A percentile compares a stretch with the other conserved stretches of the same genome.
Conservation (phyloP, 92 coral and sea anemone species). For the Porites divaricata region DNA sequence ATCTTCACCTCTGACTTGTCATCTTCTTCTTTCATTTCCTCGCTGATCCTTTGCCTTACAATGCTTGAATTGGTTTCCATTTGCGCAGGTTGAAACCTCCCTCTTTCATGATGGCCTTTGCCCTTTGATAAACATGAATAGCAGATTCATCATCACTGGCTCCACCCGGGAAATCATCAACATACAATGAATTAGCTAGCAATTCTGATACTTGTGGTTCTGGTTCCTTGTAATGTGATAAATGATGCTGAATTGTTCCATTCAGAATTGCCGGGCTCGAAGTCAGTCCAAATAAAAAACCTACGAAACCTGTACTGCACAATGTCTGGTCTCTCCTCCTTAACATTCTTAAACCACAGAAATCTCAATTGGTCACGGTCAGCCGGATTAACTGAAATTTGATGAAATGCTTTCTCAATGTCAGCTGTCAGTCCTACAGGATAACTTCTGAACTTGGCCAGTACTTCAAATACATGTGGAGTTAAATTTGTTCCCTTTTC, state of each 20-base stretch:
- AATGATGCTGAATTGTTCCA: no score
- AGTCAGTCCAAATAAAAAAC: conserved; percentile 52
- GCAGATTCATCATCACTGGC: background rate
- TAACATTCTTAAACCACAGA: no score
- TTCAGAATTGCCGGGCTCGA: no score
- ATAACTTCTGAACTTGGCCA: conserved; percentile 23
- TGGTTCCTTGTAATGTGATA: no score
- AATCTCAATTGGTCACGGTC: background rate
- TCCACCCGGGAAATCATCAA: conserved; percentile 50
- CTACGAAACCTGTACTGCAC: conserved; percentile 27
- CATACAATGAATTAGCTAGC: conserved; percentile 40
- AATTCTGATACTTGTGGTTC: conserved; percentile 26
- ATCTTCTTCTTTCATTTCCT: no score
- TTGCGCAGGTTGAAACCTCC: conserved; percentile 58
- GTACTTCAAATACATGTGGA: background rate
- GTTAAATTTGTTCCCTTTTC: conserved; percentile 31
- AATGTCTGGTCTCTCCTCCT: no score
- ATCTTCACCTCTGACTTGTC: no score
- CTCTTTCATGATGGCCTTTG: background rate
- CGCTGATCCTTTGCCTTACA: no score
- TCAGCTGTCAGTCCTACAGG: background rate
- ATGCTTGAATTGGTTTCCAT: conserved; percentile 18
- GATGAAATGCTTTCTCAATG: conserved; percentile 1
- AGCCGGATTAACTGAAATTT: conserved; percentile 9
- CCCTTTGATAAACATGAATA: no score